phyloP scores from a whole-genome alignment of 2,797 vertebrate genomes.

The Labroides dimidiatus region DNA sequence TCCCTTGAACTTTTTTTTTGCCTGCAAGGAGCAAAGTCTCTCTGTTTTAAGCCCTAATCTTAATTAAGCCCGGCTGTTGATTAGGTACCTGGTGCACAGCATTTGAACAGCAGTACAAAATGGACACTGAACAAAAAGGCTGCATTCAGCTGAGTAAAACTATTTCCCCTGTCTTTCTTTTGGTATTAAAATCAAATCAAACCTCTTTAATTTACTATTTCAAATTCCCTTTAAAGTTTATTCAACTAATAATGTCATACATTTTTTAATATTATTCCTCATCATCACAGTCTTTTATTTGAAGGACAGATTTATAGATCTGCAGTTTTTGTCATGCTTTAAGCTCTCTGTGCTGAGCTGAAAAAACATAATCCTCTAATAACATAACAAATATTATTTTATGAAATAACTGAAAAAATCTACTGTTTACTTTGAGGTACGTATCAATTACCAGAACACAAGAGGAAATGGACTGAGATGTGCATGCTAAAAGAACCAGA shows the following conservation, averaged over 20 bases:
- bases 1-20: constrained; percentile 65
- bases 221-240: background rate
- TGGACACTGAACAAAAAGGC: constrained; percentile 11
- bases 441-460: too few species aligned
- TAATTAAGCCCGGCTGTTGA: constrained; percentile 64
- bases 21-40: constrained; percentile 56
- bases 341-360: background rate
- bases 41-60: constrained; percentile 59
- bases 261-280: constrained; percentile 19
- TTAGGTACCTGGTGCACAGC: constrained; percentile 36
- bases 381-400: too few species aligned
- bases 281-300: background rate
- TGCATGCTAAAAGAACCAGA: too few species aligned
- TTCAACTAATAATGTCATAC: background rate
- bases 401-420: too few species aligned
- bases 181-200: constrained; percentile 24
- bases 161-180: constrained; percentile 9
- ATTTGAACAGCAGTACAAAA: constrained; percentile 46
- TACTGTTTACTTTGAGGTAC: too few species aligned
- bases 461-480: too few species aligned
- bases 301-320: background rate
- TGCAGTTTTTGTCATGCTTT: background rate
- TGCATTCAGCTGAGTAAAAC: constrained; percentile 18
- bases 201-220: background rate
- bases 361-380: constrained; percentile 52